Evolutionary conservation across 2,888 invertebrate species (phyloP).

Genomic region (Leucophenga montana): DNA sequence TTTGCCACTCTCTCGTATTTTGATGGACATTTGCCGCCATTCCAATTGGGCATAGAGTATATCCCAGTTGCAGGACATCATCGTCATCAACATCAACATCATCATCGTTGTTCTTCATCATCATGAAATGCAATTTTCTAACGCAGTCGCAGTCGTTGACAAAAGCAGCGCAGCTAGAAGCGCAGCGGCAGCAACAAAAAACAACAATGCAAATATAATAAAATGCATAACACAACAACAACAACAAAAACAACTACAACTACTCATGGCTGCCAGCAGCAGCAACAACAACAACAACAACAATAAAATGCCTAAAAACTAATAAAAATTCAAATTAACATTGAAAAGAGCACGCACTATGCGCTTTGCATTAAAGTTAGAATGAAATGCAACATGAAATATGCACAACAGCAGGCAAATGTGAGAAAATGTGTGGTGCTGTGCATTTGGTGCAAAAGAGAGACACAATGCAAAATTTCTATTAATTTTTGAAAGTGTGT

Average conservation of each 20-base stretch:
- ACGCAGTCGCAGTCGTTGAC: conserved; percentile 66
- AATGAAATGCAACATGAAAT: not conserved
- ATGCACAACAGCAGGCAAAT: not conserved
- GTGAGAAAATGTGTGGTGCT: not conserved
- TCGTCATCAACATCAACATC: conserved; percentile 6
- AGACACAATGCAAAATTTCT: conserved; percentile 59
- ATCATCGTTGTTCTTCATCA: conserved; percentile 17
- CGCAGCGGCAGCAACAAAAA: conserved; percentile 45
- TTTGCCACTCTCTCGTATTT: not conserved
- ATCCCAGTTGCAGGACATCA: not conserved
- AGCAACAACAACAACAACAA: conserved; percentile 46
- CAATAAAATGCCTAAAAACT: conserved; percentile 68
- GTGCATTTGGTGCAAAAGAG: conserved; percentile 45
- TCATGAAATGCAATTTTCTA: conserved; percentile 69
- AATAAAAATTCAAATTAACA: conserved; percentile 72
- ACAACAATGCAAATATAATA: conserved; percentile 45
- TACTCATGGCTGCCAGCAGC: conserved; percentile 16
- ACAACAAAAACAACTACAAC: conserved; percentile 30
- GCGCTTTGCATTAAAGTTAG: not conserved
- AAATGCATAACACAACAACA: conserved; percentile 50
- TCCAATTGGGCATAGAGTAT: not conserved
- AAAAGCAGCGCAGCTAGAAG: conserved; percentile 34
- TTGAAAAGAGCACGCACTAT: conserved; percentile 47
- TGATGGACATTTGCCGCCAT: conserved; percentile 6
- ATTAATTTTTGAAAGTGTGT: conserved; percentile 69